Evolutionary conservation across 2,113 vertebrate genomes (phyloP), one percentile per base, ranked within the genome.

Genomic region (Thamnaconus septentrionalis): DNA sequence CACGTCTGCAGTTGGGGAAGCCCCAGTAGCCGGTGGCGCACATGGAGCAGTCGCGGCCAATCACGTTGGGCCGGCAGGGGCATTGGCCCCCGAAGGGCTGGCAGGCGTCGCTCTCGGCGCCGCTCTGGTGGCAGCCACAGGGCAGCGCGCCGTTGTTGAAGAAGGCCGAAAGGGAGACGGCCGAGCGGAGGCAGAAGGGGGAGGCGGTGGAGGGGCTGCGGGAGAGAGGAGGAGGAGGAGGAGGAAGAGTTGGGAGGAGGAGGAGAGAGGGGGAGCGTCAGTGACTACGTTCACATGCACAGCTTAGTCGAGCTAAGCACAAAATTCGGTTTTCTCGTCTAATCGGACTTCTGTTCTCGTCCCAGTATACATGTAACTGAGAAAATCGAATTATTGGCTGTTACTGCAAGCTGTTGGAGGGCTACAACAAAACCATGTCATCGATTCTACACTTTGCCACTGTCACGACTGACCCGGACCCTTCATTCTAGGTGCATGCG

Each of bases 11-110:
- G 87, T 73, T 92, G 75, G 97, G 97, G 83, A 99, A 99, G 11
- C 97, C 97, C 92, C 96, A 98, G 91, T 93, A 95, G 49, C 97
- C 97, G 0, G 95, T 98, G 81, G 95, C 93, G 0, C 97, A 98
- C 86, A 91, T 94, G 59, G 96, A 96, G 69, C 97, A 99, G 87
- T 97, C 90, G 1, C 96, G 92, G 51, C 97, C 97, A 1, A 99
- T 99, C 85, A 98, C 90, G 0, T 96, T 92, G 3, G 94, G 87
- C 6, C 76, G 90, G 82, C 97, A 98, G 67, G 64, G 75, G 76
- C 97, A 98, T 87, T 98, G 96, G 0, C 97, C 97, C 0, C 97
- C 96, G 0, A 95, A 94, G 8, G 90, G 71, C 72, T 96, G 87
- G 0, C 97, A 99, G 3, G 93, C 79, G 78, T 92, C 90, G 61